phyloP scores from a whole-genome alignment of 2,888 invertebrate genomes.

The Tetrapedia diversipes region DNA sequence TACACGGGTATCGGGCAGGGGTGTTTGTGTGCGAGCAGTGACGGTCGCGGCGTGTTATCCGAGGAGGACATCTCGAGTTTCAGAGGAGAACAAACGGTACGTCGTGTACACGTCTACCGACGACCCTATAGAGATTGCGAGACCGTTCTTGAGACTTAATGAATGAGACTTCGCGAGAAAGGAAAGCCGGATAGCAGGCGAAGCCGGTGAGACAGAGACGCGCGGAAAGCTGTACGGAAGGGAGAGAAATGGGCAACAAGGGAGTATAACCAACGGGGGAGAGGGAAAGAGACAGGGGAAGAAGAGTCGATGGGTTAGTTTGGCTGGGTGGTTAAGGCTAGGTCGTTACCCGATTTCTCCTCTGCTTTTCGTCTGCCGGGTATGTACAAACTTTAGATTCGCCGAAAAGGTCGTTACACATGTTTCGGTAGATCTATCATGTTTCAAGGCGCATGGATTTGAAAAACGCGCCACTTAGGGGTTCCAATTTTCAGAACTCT shows the following conservation, averaged over 20 bases:
- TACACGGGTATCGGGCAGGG: constrained; percentile 2
- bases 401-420: too few relatives aligned
- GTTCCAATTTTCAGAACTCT: too few relatives aligned
- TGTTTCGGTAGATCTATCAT: too few relatives aligned
- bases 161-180: constrained; percentile 63
- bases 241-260: background rate
- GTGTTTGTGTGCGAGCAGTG: constrained; percentile 45
- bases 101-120: constrained; percentile 75
- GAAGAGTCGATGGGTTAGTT: constrained; percentile 48
- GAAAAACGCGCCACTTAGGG: too few relatives aligned
- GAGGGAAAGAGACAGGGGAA: constrained; percentile 21
- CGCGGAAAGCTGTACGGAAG: too few relatives aligned
- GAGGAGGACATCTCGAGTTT: constrained; percentile 78
- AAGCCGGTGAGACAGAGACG: too few relatives aligned
- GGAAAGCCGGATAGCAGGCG: constrained; percentile 19
- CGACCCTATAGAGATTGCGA: constrained; percentile 72
- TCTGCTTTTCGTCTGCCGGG: constrained; percentile 24
- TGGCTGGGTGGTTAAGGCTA: constrained; percentile 49
- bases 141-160: constrained; percentile 75
- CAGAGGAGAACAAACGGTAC: constrained; percentile 76
- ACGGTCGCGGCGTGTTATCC: constrained; percentile 71
- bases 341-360: constrained; percentile 62
- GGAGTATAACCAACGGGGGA: background rate
- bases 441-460: too few relatives aligned
- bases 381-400: constrained; percentile 46